Base-by-base conservation (phyloP, 2,888 invertebrate species). In the Gymnoscelis rufifasciata region DNA sequence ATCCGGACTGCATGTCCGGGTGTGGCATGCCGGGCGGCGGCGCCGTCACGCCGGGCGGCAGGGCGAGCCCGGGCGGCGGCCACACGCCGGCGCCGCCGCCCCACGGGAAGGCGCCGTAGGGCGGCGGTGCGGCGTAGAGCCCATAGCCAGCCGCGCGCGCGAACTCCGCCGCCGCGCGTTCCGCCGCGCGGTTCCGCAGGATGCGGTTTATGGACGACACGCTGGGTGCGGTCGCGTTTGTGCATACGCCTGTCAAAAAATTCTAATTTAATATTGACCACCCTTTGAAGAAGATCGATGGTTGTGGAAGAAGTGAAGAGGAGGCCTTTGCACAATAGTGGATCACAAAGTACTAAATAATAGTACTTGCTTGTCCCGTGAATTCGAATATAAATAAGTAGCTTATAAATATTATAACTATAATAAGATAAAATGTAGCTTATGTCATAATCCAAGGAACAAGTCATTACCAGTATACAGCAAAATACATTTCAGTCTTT, bases 191-290 rank as follows among this genome's bases (percentile, higher is more conserved):
- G 76, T 98, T 98, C 54, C 99, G 89, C 43, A 99, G 89, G 70
- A 99, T 99, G 64, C 99, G 92, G 84, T 98, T 98, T 78, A 98
- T 98, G 59, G 97, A 97, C 67, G 97, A 97, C 2, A 98, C 98
- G 39, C 97, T 97, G 0, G 99, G 99, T 0, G 98, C 97, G 12
- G 97, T 97, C 39, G 94, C 95, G 74, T 97, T 97, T 29, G 96
- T 96, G 80, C 98, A 99, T 5, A 98, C 96, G 59, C 95, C 97
- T 97, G 91, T 15, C 2, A 5, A 19, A 19, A 3, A 19, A 3
- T 5, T 19, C 5, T 19, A 2, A 19, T 19, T 3, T 19, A n/a
- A n/a, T n/a, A n/a, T n/a, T n/a, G n/a, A n/a, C n/a, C n/a, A n/a
- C n/a, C n/a, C n/a, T n/a, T n/a, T n/a, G n/a, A n/a, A n/a, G n/a